Conservation (phyloP, 1,140 invertebrate genomes). For the Ostrea edulis region DNA sequence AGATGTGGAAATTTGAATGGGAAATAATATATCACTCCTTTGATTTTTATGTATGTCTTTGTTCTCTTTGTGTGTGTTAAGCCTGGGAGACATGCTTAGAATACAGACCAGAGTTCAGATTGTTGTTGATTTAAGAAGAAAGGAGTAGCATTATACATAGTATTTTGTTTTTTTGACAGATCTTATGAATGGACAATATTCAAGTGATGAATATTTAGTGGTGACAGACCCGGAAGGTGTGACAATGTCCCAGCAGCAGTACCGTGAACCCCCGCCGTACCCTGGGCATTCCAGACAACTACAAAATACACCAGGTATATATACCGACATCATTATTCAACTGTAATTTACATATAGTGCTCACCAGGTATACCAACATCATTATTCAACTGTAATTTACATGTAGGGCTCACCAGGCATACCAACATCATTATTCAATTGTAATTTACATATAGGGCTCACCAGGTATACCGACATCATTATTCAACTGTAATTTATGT, state of each 20-base stretch:
- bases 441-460: not conserved
- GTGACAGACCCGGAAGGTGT: conserved; percentile 34
- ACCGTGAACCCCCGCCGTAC: conserved; percentile 74
- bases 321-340: not conserved
- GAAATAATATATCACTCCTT: not conserved
- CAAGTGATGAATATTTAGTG: conserved; percentile 38
- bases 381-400: too few species aligned
- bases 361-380: conserved; percentile 59
- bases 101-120: not conserved
- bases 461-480: conserved; percentile 58
- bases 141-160: not conserved
- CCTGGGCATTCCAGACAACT: conserved; percentile 73
- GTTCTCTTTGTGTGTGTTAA: not conserved
- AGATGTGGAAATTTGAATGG: not conserved
- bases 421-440: too few species aligned
- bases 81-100: not conserved
- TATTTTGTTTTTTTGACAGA: conserved; percentile 32
- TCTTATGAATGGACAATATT: conserved; percentile 43
- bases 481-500: too few species aligned
- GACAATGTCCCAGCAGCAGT: conserved; percentile 60
- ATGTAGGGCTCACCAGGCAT: conserved; percentile 65
- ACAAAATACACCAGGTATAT: conserved; percentile 64
- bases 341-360: too few species aligned
- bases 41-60: not conserved
- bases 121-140: not conserved